These are phyloP conservation scores for Nerophis lumbriciformis DNA, from an alignment of 2,113 vertebrate genomes.

Conservation along the genomic window DNA sequence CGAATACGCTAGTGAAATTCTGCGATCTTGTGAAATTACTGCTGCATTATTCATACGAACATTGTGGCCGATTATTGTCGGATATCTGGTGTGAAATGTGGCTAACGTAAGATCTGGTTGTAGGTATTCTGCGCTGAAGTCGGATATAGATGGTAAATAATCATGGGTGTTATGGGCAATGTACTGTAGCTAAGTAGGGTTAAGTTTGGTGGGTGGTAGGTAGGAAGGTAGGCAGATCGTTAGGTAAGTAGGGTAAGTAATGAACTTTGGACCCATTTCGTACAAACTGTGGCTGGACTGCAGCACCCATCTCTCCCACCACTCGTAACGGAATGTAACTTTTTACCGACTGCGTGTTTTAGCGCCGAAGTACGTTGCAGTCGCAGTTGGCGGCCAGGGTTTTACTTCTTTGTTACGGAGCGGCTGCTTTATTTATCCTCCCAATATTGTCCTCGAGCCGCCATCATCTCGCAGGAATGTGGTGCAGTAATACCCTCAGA, in stretches of 20 bases:
- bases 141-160: too few relatives aligned
- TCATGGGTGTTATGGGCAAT: too few relatives aligned
- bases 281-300: slow-evolving; percentile 27
- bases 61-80: too few relatives aligned
- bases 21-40: too few relatives aligned
- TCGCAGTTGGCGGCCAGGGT: background rate
- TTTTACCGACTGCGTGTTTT: slow-evolving; percentile 12
- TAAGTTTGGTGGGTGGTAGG: background rate
- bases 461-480: slow-evolving; percentile 29
- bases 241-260: too few relatives aligned
- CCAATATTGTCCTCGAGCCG: slow-evolving; percentile 19
- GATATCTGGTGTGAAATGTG: too few relatives aligned
- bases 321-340: slow-evolving; percentile 60
- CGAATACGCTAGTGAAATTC: too few relatives aligned
- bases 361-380: slow-evolving; percentile 15
- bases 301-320: slow-evolving; percentile 5
- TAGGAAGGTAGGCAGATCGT: background rate
- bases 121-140: too few relatives aligned
- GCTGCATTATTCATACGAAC: too few relatives aligned
- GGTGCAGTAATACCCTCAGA: slow-evolving; percentile 18
- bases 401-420: slow-evolving; percentile 16
- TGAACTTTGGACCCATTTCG: slow-evolving; percentile 25
- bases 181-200: background rate
- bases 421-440: slow-evolving; percentile 32
- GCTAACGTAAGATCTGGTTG: too few relatives aligned